Conservation (phyloP, 2,888 invertebrate genomes). For the Eupelmus urozonus region DNA sequence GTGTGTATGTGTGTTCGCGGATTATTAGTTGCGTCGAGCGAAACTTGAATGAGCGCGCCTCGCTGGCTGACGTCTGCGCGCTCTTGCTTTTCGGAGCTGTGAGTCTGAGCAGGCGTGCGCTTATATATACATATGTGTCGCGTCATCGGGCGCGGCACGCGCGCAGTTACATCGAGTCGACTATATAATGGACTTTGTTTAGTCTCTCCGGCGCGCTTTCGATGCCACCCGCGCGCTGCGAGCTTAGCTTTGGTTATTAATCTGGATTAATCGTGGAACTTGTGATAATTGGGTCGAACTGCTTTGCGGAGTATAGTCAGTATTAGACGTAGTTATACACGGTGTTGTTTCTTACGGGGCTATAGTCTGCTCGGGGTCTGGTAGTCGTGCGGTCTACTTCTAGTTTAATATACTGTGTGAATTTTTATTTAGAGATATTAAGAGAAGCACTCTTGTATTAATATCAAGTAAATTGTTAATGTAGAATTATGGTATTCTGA, state of each 20-base stretch:
- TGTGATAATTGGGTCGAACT: no score
- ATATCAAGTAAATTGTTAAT: no score
- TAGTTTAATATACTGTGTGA: no score
- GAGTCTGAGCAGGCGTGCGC: background rate
- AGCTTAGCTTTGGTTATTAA: conserved; percentile 35
- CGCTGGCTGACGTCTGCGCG: background rate
- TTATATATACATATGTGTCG: conserved; percentile 26
- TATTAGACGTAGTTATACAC: no score
- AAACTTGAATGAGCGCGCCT: background rate
- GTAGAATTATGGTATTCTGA: no score
- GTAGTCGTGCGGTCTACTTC: no score
- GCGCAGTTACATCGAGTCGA: conserved; percentile 24
- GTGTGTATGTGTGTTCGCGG: background rate
- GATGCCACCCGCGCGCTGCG: background rate
- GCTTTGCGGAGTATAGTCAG: no score
- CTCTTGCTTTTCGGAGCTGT: background rate
- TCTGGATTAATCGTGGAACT: no score
- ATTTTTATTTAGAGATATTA: no score
- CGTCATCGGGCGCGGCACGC: conserved; percentile 35
- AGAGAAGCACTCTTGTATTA: no score
- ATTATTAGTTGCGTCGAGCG: conserved; percentile 43
- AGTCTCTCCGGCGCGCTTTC: background rate
- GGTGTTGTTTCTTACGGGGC: no score
- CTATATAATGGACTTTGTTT: conserved; percentile 42
- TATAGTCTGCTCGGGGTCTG: no score